Evolutionary conservation across 2,888 invertebrate genomes (phyloP).

Genomic region (Eupithecia pulchellata): DNA sequence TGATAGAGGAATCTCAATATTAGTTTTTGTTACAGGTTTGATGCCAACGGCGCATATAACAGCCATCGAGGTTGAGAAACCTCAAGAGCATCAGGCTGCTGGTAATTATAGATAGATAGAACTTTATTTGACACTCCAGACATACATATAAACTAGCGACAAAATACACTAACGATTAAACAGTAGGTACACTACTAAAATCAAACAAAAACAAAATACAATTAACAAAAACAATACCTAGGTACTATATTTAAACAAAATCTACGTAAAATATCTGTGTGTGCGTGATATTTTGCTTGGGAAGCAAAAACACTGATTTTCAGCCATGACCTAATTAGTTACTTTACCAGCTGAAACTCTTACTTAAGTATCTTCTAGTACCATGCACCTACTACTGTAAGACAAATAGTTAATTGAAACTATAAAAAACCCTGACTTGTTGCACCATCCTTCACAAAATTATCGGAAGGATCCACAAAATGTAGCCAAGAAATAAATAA

Average conservation of each 20-base stretch:
- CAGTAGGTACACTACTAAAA: too few relatives aligned
- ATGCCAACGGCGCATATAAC: slow-evolving; percentile 74
- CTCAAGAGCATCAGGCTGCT: slow-evolving; percentile 69
- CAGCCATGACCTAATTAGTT: too few relatives aligned
- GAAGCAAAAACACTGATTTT: too few relatives aligned
- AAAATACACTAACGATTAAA: too few relatives aligned
- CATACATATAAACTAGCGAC: too few relatives aligned
- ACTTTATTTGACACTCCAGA: too few relatives aligned
- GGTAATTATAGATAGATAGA: too few relatives aligned
- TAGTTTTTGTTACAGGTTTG: slow-evolving; percentile 59
- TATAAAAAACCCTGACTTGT: neutral
- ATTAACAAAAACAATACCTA: too few relatives aligned
- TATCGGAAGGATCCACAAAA: neutral
- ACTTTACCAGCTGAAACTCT: neutral
- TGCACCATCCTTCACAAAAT: neutral
- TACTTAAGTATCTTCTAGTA: neutral
- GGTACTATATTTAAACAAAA: too few relatives aligned
- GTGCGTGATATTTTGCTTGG: too few relatives aligned
- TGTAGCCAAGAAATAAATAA: neutral
- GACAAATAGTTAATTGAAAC: slow-evolving; percentile 35
- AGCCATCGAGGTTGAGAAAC: slow-evolving; percentile 69
- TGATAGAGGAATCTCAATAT: neutral
- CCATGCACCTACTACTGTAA: neutral
- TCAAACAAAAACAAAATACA: too few relatives aligned
- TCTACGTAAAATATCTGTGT: too few relatives aligned